Percentiles rank a stretch among this genome's conserved stretches.
These are phyloP conservation scores for Dasyornis broadbenti DNA, from an alignment of 2,113 vertebrate genomes.

Conservation along the genomic window DNA sequence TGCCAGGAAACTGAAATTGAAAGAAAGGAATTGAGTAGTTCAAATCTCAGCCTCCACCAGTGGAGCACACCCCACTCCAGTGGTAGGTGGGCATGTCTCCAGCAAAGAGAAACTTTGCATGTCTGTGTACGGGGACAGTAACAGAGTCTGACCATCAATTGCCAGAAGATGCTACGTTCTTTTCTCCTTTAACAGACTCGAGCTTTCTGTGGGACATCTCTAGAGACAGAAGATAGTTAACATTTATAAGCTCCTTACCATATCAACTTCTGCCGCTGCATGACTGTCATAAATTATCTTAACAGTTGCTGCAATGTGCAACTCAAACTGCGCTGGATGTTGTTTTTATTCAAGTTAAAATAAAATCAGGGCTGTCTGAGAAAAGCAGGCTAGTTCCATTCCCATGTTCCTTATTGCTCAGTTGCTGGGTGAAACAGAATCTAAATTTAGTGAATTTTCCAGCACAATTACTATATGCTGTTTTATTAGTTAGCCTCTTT, in stretches of 20 bases:
- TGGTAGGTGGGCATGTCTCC: background rate
- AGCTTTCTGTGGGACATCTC: background rate
- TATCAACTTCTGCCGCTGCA: background rate
- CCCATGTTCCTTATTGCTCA: slow-evolving; percentile 15
- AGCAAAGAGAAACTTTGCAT: background rate
- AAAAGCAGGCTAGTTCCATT: slow-evolving; percentile 1
- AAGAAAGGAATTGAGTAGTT: background rate
- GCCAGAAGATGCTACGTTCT: background rate
- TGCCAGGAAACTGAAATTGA: background rate
- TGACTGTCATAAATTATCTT: background rate
- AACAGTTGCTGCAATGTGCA: background rate
- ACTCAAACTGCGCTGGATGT: background rate
- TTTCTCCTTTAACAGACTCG: background rate
- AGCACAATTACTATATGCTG: background rate
- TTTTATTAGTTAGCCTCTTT: background rate
- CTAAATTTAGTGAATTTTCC: slow-evolving; percentile 54
- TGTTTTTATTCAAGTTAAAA: slow-evolving; percentile 48
- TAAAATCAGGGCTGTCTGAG: slow-evolving; percentile 37
- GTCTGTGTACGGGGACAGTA: background rate
- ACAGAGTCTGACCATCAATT: background rate
- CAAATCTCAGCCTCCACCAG: background rate
- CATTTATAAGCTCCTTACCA: background rate
- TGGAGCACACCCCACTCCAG: background rate
- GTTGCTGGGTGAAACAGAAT: background rate
- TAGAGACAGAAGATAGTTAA: background rate